phyloP scores from a whole-genome alignment of 2,113 vertebrate genomes.

The Talpa occidentalis region DNA sequence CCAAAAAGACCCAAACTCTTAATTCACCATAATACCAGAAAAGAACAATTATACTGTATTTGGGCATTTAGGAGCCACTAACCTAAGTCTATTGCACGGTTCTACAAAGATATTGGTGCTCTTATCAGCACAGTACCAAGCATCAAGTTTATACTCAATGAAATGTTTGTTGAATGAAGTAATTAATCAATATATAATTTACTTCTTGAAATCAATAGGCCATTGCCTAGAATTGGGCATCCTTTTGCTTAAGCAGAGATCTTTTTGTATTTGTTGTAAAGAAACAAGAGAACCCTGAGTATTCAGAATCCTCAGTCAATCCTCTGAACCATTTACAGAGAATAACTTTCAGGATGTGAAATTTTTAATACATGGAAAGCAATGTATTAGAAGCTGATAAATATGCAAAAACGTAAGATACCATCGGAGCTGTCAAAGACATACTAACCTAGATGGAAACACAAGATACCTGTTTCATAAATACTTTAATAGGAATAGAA shows the following conservation, averaged over 20 bases:
- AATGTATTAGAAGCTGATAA: background rate
- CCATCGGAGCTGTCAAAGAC: background rate
- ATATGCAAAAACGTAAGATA: background rate
- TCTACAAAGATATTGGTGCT: background rate
- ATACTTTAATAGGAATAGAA: background rate
- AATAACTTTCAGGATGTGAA: background rate
- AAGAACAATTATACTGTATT: slow-evolving; percentile 24
- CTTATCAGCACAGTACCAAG: background rate
- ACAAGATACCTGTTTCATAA: background rate
- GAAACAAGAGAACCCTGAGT: slow-evolving; percentile 24
- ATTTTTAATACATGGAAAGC: background rate
- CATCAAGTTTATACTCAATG: background rate
- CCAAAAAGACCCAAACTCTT: background rate
- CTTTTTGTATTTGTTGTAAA: slow-evolving; percentile 9
- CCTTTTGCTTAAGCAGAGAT: slow-evolving; percentile 19
- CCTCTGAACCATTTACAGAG: background rate
- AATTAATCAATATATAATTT: background rate
- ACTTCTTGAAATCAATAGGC: background rate
- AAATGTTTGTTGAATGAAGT: background rate
- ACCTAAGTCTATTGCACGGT: background rate
- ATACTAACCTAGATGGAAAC: background rate
- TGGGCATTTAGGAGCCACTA: background rate
- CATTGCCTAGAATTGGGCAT: background rate
- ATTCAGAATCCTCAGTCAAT: background rate
- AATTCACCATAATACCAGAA: background rate